Evolutionary conservation across 1,140 invertebrate genomes (phyloP).

Genomic region (Drosophila repletoides): DNA sequence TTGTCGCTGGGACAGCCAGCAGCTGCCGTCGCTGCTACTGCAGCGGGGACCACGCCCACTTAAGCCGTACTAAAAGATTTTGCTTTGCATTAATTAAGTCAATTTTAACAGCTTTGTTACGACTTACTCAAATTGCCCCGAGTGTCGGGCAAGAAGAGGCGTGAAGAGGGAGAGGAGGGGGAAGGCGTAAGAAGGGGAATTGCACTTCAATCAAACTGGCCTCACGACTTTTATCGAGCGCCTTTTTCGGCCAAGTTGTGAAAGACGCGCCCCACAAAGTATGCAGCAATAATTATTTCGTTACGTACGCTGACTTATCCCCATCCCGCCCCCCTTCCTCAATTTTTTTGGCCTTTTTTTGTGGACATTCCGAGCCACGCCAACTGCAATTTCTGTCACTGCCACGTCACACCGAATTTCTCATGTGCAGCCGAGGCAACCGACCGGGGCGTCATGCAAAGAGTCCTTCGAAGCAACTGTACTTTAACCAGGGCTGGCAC

Average conservation of each 20-base stretch:
- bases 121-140: neutral
- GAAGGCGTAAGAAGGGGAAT: neutral
- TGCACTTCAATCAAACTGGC: slow-evolving; percentile 36
- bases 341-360: slow-evolving; percentile 11
- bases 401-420: slow-evolving; percentile 27
- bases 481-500: slow-evolving; percentile 37
- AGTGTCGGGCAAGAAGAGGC: too few relatives aligned
- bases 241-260: slow-evolving; percentile 24
- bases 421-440: slow-evolving; percentile 24
- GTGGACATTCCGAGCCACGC: slow-evolving; percentile 18
- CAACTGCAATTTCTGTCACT: slow-evolving; percentile 67
- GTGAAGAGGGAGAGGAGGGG: neutral
- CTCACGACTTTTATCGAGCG: slow-evolving; percentile 22
- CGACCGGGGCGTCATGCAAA: slow-evolving; percentile 13
- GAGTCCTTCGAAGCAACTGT: slow-evolving; percentile 33
- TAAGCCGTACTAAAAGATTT: slow-evolving; percentile 64
- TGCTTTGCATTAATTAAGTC: slow-evolving; percentile 72
- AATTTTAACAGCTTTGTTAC: slow-evolving; percentile 40
- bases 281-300: slow-evolving; percentile 67
- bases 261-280: slow-evolving; percentile 30
- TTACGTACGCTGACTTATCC: slow-evolving; percentile 22
- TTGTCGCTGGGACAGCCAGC: slow-evolving; percentile 1
- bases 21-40: slow-evolving; percentile 3
- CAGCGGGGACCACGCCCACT: slow-evolving; percentile 21
- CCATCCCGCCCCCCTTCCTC: too few relatives aligned